These are phyloP conservation scores for Subacronicta megacephala DNA, from an alignment of 2,888 invertebrate genomes.

Conservation along the genomic window DNA sequence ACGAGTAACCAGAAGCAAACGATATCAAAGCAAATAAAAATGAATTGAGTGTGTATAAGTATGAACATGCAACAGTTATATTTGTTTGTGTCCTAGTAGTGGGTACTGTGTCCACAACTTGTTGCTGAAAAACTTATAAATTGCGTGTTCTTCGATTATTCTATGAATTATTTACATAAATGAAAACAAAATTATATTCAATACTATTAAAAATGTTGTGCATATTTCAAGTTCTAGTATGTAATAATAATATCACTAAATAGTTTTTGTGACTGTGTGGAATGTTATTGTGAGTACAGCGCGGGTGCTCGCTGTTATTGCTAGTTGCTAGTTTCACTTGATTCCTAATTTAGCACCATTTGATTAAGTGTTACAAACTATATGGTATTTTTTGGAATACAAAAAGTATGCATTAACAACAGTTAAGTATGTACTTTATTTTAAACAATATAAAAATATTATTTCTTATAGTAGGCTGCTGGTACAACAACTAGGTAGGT, in stretches of 20 bases:
- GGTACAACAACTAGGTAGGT: constrained; percentile 75
- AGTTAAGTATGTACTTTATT: constrained; percentile 83
- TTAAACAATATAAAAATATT: constrained; percentile 88
- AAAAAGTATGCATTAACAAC: constrained; percentile 81
- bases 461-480: constrained; percentile 81
- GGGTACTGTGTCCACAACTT: neutral
- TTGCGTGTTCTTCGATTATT: neutral
- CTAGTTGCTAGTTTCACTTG: constrained; percentile 39
- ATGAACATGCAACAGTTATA: constrained; percentile 10
- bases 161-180: neutral
- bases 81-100: neutral
- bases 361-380: constrained; percentile 72
- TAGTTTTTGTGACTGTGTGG: constrained; percentile 34
- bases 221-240: constrained; percentile 1
- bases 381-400: constrained; percentile 70
- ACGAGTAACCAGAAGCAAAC: neutral
- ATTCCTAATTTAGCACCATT: constrained; percentile 83
- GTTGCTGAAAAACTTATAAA: neutral
- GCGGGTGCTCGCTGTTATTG: constrained; percentile 15
- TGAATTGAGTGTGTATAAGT: neutral
- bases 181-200: neutral
- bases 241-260: constrained; percentile 10
- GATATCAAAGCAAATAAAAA: neutral
- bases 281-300: constrained; percentile 44
- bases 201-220: neutral